Base-by-base conservation (phyloP, 1,140 invertebrate species). In the Polypedilum pembai region DNA sequence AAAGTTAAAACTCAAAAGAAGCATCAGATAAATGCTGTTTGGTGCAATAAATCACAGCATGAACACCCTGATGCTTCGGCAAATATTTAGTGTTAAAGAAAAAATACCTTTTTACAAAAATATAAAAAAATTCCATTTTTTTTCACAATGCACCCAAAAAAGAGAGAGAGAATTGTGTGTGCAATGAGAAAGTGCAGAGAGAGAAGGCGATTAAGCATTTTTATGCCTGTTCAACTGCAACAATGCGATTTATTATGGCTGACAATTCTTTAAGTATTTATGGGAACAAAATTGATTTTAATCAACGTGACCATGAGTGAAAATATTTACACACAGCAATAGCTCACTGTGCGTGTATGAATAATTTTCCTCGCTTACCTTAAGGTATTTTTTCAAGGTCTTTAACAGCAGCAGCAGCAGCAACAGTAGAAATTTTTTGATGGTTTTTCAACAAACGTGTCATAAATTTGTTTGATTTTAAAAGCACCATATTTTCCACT, bases 41-140 rank as follows among this genome's bases (percentile, higher is more conserved):
- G 65, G 65, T 69, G 65, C 65, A 69, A 69, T 69, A 69, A 69
- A 69, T 69, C 65, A 69, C 65, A 69, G 65, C 65, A 21, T 69
- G 65, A 69, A 69, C 65, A 69, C 17, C 65, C 17, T 69, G 65
- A 69, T 69, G 65, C 18, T 69, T 69, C 65, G 65, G 65, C 65
- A 69, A 69, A 69, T 69, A 69, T 69, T 69, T 69, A 69, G 65
- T 69, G 65, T 69, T 69, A 69, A 69, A 69, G 65, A 69, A 69
- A 18, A 69, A 69, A 69, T 18, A 69, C 65, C 65, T 69, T 69
- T 69, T 69, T 69, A 8, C 18, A 56, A 56, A 45, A 45, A 45
- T 45, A 8, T 12, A 45, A 45, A 45, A 45, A 8, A 20, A 12
- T 56, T 15, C 45, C 12, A 12, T 15, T 56, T 56, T 56, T 56